Conservation (phyloP, 2,888 invertebrate genomes). For the Monochamus alternatus region DNA sequence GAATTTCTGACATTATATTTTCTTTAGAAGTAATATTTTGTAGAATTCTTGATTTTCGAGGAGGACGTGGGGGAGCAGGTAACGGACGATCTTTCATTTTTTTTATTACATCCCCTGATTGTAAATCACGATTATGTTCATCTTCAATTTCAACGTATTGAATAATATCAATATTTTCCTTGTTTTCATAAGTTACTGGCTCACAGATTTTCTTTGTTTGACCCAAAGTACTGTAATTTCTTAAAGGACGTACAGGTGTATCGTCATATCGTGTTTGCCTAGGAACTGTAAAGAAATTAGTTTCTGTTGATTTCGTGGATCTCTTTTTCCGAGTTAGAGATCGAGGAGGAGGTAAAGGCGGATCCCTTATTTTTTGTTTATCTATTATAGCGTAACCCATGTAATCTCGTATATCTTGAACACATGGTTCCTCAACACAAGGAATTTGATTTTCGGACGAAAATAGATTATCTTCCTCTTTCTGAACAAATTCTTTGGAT, state of each 20-base stretch:
- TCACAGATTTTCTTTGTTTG: conserved; percentile 56
- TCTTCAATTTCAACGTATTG: conserved; percentile 78
- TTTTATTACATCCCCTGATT: conserved; percentile 83
- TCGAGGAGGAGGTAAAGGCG: conserved; percentile 75
- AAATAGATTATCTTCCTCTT: conserved; percentile 69
- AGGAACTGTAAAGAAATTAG: conserved; percentile 82
- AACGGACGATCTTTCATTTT: conserved; percentile 90
- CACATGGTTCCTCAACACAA: conserved; percentile 67
- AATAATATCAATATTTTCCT: conserved; percentile 70
- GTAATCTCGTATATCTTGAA: conserved; percentile 65
- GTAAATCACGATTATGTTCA: conserved; percentile 76
- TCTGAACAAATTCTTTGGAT: conserved; percentile 33
- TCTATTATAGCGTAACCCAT: conserved; percentile 86
- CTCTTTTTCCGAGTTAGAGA: conserved; percentile 73
- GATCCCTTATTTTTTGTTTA: conserved; percentile 73
- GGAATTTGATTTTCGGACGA: conserved; percentile 69
- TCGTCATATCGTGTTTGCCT: conserved; percentile 68
- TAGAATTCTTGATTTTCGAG: conserved; percentile 71
- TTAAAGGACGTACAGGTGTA: conserved; percentile 75
- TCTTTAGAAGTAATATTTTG: conserved; percentile 65
- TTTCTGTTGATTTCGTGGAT: conserved; percentile 65
- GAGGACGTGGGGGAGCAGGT: conserved; percentile 90
- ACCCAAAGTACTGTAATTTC: conserved; percentile 77
- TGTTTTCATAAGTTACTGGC: conserved; percentile 65
- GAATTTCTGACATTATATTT: conserved; percentile 53